Evolutionary conservation across 2,888 invertebrate genomes (phyloP), one percentile per base, ranked within the genome.

Genomic region (Cacoxenus indagator): DNA sequence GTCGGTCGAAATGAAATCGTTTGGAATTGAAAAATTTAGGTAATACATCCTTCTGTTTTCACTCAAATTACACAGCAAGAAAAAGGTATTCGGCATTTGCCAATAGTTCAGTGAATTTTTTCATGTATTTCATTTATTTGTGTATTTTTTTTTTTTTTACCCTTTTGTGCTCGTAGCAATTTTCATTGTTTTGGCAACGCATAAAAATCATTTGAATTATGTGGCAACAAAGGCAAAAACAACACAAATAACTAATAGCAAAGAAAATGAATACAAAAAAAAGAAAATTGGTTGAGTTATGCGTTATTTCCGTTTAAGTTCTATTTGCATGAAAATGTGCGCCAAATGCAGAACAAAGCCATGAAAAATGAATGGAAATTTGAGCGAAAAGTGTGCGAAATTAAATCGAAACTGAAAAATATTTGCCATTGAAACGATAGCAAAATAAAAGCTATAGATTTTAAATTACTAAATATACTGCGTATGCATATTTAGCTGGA

Each of bases 271-370:
- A 37, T 37, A 37, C n/a, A n/a, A n/a, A n/a, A n/a, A 48, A 48
- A 14, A 6, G 48, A 14, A n/a, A 37, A 11, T 37, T 27, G 29
- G 57, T 26, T 17, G 29, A 57, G 57, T 57, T 57, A 57, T 57
- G 57, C 29, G n/a, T 57, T 57, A 27, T 57, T 57, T 57, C 57
- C 57, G 57, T 57, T 57, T 57, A 29, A 27, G 27, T 57, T 57
- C 3, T 31, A 57, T 54, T 24, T 57, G 57, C 57, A 48, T 48
- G 19, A n/a, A 48, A 48, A 37, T 37, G 37, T 37, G 48, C 48
- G 48, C 48, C 48, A 48, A 37, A 48, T 14, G 48, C 48, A 48
- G 48, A 48, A 48, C 48, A 48, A 48, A 19, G 17, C 29, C 17
- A 17, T 26, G 29, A 57, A 24, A 8, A 29, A 57, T 55, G 55